These are phyloP conservation scores for Lutraria lutraria DNA, from an alignment of 2,888 invertebrate species.

Conservation along the genomic window DNA sequence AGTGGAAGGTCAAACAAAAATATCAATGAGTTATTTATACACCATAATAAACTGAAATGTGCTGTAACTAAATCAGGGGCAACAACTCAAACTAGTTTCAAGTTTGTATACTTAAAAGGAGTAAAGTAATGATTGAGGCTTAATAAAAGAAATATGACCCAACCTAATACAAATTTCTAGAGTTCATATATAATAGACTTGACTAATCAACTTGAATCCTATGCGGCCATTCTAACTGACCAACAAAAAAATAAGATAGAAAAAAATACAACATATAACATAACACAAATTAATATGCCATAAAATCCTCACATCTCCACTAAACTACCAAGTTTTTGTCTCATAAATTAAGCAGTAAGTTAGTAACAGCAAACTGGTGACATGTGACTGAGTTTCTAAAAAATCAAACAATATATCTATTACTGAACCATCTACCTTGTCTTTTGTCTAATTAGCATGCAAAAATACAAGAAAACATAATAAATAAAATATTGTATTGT, in stretches of 20 bases:
- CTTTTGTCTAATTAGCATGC: conserved; percentile 37
- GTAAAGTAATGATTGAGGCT: no score
- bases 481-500: background rate
- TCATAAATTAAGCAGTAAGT: conserved; percentile 24
- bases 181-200: background rate
- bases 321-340: background rate
- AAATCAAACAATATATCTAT: background rate
- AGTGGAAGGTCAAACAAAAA: background rate
- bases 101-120: no score
- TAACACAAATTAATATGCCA: background rate
- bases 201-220: background rate
- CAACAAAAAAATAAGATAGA: background rate
- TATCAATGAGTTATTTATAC: background rate
- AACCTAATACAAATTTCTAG: no score
- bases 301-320: background rate
- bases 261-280: background rate
- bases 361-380: conserved; percentile 35
- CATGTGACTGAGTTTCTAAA: conserved; percentile 1
- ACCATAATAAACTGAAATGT: background rate
- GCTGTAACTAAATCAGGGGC: background rate
- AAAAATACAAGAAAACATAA: conserved; percentile 28
- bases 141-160: no score
- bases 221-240: background rate
- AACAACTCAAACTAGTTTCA: background rate
- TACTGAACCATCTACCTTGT: conserved; percentile 20